These are phyloP conservation scores for Gambusia affinis DNA, from an alignment of 2,113 vertebrate genomes.

Conservation along the genomic window DNA sequence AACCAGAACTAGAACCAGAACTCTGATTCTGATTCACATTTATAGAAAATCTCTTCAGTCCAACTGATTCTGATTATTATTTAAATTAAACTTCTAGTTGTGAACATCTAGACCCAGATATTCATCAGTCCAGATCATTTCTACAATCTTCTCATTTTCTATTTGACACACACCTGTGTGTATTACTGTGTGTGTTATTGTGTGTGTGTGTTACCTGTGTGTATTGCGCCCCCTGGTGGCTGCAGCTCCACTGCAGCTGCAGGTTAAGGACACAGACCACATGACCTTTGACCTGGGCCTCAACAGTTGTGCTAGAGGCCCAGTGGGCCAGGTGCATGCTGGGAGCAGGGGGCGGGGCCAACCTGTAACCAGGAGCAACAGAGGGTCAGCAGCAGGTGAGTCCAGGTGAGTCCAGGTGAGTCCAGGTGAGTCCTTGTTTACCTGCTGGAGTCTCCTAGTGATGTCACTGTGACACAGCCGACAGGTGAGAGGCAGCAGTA, in stretches of 20 bases:
- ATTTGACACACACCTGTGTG: too few species aligned
- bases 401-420: too few species aligned
- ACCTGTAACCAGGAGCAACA: slow-evolving; percentile 24
- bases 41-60: too few species aligned
- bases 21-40: too few species aligned
- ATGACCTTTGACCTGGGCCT: slow-evolving; percentile 62
- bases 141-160: too few species aligned
- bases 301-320: slow-evolving; percentile 13
- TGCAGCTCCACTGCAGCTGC: slow-evolving; percentile 68
- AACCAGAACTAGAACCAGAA: too few species aligned
- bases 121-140: too few species aligned
- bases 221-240: slow-evolving; percentile 34
- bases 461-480: slow-evolving; percentile 42
- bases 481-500: slow-evolving; percentile 55
- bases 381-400: background rate
- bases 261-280: slow-evolving; percentile 64
- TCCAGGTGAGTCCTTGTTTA: background rate
- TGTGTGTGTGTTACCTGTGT: slow-evolving; percentile 32
- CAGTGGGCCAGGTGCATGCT: slow-evolving; percentile 63
- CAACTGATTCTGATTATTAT: too few species aligned
- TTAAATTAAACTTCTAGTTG: too few species aligned
- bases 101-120: too few species aligned
- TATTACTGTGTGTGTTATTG: too few species aligned
- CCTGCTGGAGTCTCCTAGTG: slow-evolving; percentile 34
- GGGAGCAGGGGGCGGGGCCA: slow-evolving; percentile 35